These are phyloP conservation scores for Carabus problematicus DNA, from an alignment of 2,888 invertebrate genomes.

Conservation along the genomic window DNA sequence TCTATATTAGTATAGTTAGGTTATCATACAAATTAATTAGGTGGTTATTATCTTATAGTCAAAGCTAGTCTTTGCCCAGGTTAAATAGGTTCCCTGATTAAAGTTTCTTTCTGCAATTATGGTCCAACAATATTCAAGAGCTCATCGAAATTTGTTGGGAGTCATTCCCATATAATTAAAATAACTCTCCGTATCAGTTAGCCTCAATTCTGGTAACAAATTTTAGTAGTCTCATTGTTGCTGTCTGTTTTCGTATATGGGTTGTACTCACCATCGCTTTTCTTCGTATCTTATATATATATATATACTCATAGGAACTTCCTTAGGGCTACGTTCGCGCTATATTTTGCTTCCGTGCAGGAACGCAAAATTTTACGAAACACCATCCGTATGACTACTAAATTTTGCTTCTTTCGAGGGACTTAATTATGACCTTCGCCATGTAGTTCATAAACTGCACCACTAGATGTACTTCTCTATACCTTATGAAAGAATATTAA, in stretches of 20 bases:
- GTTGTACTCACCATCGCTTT: conserved; percentile 45
- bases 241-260: conserved; percentile 44
- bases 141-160: conserved; percentile 42
- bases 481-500: too few species aligned
- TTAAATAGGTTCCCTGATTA: conserved; percentile 46
- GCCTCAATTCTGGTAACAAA: conserved; percentile 46
- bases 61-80: conserved; percentile 48
- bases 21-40: conserved; percentile 13
- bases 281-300: conserved; percentile 20
- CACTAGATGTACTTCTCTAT: too few species aligned
- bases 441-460: too few species aligned
- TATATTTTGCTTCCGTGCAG: too few species aligned
- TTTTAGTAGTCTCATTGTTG: conserved; percentile 46
- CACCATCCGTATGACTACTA: too few species aligned
- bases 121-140: conserved; percentile 45
- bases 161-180: conserved; percentile 46
- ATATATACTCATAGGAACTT: background rate
- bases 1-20: background rate
- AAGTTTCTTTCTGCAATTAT: conserved; percentile 40
- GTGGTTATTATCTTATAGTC: conserved; percentile 47
- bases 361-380: too few species aligned
- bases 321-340: too few species aligned
- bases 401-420: too few species aligned
- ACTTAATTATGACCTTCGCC: too few species aligned
- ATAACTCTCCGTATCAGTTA: conserved; percentile 46